Base-by-base conservation (phyloP, 2,888 invertebrate genomes). In the Amorpha juglandis region DNA sequence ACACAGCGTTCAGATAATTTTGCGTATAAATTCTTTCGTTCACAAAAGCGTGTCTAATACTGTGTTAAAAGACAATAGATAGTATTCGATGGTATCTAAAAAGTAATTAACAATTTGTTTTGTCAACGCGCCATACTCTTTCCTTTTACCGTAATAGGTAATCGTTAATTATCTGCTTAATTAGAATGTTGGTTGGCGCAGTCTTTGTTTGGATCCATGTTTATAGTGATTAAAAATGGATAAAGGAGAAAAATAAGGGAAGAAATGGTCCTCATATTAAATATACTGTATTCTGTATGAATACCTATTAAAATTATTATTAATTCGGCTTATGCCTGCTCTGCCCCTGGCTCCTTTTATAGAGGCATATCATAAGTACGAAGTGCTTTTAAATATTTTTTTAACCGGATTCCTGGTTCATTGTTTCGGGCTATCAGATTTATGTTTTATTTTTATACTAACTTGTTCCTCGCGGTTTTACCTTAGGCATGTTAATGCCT, bases 1-100 rank as follows among this genome's bases (percentile, higher is more conserved):
- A 47, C 45, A 73, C 71, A 73, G 71, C 68, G 65, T 72, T 74
- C 74, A 76, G 75, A 78, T 76, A 75, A 78, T 70, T 75, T 73
- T 67, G 67, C 64, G 67, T 72, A 75, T 76, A 76, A 76, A 78
- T 74, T 74, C 71, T 73, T 74, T 74, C 58, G 75, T 75, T 73
- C 71, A 74, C 73, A 70, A 67, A 68, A 72, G 70, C 70, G 70
- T 64, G 68, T 69, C 72, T 47, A 42, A 45, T 27, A 27, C 72
- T 73, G 73, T 74, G 69, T 70, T 71, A 71, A 67, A 68, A 71
- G 69, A 63, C 63, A 63, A 63, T 63, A 62, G 67, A 67, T 69
- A 67, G 16, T 52, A 62, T 48, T 19, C 19, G 35, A 63, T 27
- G 53, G 63, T 66, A 63, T 63, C 53, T 66, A 45, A 35, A 45